Evolutionary conservation across 2,888 invertebrate species (phyloP).

Genomic region (Halictus quadricinctus): DNA sequence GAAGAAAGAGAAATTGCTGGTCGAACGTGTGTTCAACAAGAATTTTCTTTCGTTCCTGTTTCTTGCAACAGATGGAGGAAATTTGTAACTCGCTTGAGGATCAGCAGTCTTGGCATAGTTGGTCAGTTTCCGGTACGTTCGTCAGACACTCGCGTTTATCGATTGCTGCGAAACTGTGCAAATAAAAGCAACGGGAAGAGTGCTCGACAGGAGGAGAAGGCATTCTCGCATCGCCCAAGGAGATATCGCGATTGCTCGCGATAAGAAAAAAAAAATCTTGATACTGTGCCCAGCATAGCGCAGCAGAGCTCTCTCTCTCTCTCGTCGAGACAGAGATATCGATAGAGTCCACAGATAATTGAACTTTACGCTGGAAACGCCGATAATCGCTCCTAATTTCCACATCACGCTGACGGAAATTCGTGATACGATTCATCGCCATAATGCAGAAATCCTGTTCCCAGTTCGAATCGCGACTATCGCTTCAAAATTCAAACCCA

Average conservation of each 20-base stretch:
- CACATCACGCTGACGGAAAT: conserved; percentile 4
- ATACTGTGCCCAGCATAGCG: neutral
- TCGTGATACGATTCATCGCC: conserved; percentile 22
- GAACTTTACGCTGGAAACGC: conserved; percentile 25
- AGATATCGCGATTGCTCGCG: neutral
- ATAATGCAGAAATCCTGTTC: neutral
- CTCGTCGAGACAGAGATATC: neutral
- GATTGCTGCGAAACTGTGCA: neutral
- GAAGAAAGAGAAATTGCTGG: too few relatives aligned
- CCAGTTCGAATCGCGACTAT: neutral
- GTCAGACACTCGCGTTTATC: too few relatives aligned
- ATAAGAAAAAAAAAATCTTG: neutral
- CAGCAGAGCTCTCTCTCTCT: neutral
- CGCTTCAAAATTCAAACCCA: neutral
- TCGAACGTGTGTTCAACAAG: too few relatives aligned
- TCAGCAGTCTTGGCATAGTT: too few relatives aligned
- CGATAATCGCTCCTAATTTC: conserved; percentile 33
- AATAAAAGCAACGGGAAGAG: neutral
- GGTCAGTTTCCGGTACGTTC: too few relatives aligned
- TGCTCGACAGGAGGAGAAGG: neutral
- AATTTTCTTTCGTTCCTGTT: too few relatives aligned
- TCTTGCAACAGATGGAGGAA: too few relatives aligned
- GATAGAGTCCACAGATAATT: conserved; percentile 32
- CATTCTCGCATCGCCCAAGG: neutral
- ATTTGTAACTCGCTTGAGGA: too few relatives aligned